Base-by-base conservation (phyloP, 2,797 vertebrate species). In the Siniperca scherzeri region DNA sequence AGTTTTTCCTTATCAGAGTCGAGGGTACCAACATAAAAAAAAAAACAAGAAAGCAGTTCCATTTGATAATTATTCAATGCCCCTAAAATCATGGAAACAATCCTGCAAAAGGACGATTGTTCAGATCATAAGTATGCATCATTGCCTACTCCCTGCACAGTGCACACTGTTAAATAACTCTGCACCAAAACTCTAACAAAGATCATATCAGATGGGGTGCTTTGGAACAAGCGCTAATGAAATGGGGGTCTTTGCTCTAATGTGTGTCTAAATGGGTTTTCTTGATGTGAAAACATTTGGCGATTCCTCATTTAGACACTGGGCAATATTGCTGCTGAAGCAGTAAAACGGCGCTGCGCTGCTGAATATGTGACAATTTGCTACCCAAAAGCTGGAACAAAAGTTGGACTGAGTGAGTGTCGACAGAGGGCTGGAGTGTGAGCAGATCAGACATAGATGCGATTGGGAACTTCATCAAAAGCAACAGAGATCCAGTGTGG, bases 391-490 rank as follows among this genome's bases (percentile, higher is more conserved):
- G 70, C 75, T 78, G 80, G 27, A 87, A 70, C 80, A 80, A 82
- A 84, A 84, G 80, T 88, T 74, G 44, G 21, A 82, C 79, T 74
- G 72, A 14, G 30, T 59, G 74, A 80, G 68, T 72, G 86, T 85
- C 8, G 40, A 88, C 78, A 80, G 65, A 83, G 62, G 78, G 78
- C 65, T 64, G 25, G 66, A 80, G 85, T 81, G 85, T 73, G 78
- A 90, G 70, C 59, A 65, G 81, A 84, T 85, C 72, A 75, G 83
- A 90, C 84, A 33, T 74, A 64, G 76, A 86, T 90, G 88, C 89
- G 88, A 92, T 88, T 89, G 82, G 84, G 77, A 84, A 82, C 87
- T 89, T 82, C 85, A 93, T 92, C 79, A 82, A 89, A 87, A 89
- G 88, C 73, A 89, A 80, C 86, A 88, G 89, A 78, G 73, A 87